Conservation (phyloP, 2,888 invertebrate species). For the Hemicrepidius hirtus region DNA sequence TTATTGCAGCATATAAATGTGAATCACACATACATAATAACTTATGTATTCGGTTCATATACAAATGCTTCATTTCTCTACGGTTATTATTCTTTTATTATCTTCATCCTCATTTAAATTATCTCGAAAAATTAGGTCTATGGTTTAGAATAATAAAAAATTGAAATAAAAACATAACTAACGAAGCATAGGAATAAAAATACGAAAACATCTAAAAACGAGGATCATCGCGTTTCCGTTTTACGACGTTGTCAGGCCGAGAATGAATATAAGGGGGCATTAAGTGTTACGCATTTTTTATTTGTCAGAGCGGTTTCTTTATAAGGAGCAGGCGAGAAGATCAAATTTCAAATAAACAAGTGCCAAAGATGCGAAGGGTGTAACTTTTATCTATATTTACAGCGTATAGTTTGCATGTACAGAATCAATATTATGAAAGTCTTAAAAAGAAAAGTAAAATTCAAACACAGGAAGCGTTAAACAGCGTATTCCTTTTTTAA, state of each 20-base stretch:
- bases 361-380: slow-evolving; percentile 22
- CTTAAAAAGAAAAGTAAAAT: not conserved
- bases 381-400: slow-evolving; percentile 11
- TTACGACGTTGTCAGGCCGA: slow-evolving; percentile 44
- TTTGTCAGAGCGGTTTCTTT: slow-evolving; percentile 44
- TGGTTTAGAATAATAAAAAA: slow-evolving; percentile 42
- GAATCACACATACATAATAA: too few species aligned
- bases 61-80: too few species aligned
- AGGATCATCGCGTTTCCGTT: slow-evolving; percentile 48
- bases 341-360: slow-evolving; percentile 39
- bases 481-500: too few species aligned
- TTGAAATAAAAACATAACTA: slow-evolving; percentile 48
- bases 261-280: slow-evolving; percentile 48
- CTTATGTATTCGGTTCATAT: too few species aligned
- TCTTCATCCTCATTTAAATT: slow-evolving; percentile 30
- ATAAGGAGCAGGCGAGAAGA: slow-evolving; percentile 33
- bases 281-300: slow-evolving; percentile 48
- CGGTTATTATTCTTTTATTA: not conserved
- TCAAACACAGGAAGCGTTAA: too few species aligned
- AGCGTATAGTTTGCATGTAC: not conserved
- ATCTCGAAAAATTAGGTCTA: slow-evolving; percentile 38
- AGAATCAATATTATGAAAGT: not conserved
- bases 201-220: slow-evolving; percentile 49
- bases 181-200: slow-evolving; percentile 47
- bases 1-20: too few species aligned